These are phyloP conservation scores for Grammomys surdaster DNA, from an alignment of 2,113 vertebrate genomes.

Conservation along the genomic window DNA sequence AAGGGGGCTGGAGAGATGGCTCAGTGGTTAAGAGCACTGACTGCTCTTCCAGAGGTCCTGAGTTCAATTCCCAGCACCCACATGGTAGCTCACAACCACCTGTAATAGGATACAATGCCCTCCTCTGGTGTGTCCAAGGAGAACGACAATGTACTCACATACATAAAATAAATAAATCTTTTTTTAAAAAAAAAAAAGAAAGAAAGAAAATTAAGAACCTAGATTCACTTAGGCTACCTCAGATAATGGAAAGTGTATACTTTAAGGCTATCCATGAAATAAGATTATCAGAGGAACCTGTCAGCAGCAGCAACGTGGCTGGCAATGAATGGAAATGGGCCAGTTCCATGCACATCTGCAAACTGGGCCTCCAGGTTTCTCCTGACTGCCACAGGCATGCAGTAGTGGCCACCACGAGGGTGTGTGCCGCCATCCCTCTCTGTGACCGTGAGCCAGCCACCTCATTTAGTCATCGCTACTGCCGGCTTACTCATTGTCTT, in stretches of 20 bases:
- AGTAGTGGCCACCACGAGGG: neutral
- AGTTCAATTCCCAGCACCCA: no score
- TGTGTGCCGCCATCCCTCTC: neutral
- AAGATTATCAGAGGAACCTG: slow-evolving; percentile 18
- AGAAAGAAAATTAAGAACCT: neutral
- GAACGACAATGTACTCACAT: no score
- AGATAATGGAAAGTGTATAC: neutral
- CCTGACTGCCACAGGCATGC: neutral
- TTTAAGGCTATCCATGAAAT: neutral
- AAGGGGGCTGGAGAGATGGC: no score
- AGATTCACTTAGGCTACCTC: slow-evolving; percentile 34
- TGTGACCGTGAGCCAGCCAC: neutral
- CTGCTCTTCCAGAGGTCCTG: no score
- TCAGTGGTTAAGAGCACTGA: no score
- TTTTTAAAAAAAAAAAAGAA: neutral
- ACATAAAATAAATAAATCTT: no score
- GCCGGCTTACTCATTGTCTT: slow-evolving; percentile 58
- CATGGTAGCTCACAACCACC: no score
- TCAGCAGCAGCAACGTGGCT: slow-evolving; percentile 39
- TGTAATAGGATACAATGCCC: no score
- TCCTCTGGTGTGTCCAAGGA: no score
- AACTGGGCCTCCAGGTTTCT: neutral
- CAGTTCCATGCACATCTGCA: neutral
- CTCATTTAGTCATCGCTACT: slow-evolving; percentile 51
- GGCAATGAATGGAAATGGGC: neutral